Base-by-base conservation (phyloP, 1,140 invertebrate genomes). In the Neodiprion virginianus region DNA sequence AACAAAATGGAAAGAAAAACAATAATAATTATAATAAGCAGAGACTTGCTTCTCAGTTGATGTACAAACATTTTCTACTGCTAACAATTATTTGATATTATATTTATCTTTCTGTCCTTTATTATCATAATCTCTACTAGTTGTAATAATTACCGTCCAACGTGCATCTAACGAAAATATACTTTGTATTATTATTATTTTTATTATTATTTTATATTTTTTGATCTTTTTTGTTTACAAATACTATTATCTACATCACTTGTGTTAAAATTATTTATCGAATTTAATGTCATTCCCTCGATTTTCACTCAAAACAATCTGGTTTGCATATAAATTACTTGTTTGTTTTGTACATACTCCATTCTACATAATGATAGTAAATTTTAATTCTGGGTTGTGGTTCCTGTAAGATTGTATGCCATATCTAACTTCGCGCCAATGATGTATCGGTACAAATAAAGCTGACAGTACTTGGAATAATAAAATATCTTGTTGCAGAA, bases 111-210 rank as follows among this genome's bases (percentile, higher is more conserved):
- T 71, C 73, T 76, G 50, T 71, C 69, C 69, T 40, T 40, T 40
- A 40, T 40, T 40, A 61, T 40, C 28, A 40, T 75, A 75, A 50
- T 73, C 79, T 83, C 81, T 82, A 84, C 84, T 85, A 84, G 79
- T 82, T 79, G 81, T 84, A 84, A 85, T 82, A 74, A 79, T 80
- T 83, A 84, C 84, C 83, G 84, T 85, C 84, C 84, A 85, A 83
- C 82, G 77, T 79, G 81, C 79, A 80, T 82, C 81, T 83, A 61
- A 61, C 53, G 53, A 40, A 40, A 40, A 40, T 40, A 40, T 40
- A 61, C 53, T 61, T 61, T 77, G 77, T 72, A 76, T 73, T 74
- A 76, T 78, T 49, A 71, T 73, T 73, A 68, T 53, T 67, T 70
- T 67, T 78, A 81, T 80, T 80, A 75, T 70, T 80, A 76, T 77